Evolutionary conservation across 2,113 vertebrate genomes (phyloP).

Genomic region (Archilochus colubris): DNA sequence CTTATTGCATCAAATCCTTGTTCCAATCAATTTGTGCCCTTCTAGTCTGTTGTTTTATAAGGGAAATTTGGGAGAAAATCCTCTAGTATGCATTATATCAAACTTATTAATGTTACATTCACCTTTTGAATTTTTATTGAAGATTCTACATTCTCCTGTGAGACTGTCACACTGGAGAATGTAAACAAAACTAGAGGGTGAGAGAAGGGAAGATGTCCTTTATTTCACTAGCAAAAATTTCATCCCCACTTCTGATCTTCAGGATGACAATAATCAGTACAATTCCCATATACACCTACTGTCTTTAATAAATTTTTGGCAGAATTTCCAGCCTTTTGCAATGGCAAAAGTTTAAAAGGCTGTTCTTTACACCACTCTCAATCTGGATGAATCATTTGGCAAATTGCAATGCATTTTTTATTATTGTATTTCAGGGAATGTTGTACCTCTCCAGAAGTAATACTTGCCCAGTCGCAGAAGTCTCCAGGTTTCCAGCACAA

Average conservation of each 20-base stretch:
- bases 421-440: neutral
- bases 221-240: neutral
- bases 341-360: neutral
- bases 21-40: neutral
- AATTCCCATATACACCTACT: neutral
- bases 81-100: neutral
- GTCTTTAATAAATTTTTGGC: neutral
- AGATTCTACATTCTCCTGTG: neutral
- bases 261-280: neutral
- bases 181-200: neutral
- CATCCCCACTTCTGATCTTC: neutral
- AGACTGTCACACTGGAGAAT: neutral
- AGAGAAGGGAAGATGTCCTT: neutral
- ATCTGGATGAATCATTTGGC: neutral
- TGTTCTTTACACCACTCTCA: neutral
- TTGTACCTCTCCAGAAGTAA: neutral
- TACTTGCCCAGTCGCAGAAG: neutral
- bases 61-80: neutral
- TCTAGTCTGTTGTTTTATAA: neutral
- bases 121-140: neutral
- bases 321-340: neutral
- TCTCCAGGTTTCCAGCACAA: constrained; percentile 6
- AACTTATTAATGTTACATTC: neutral
- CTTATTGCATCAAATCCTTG: neutral
- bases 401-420: neutral